Evolutionary conservation across 64 coral and sea anemone genomes (phyloP).

Genomic region (Catalaphyllia jardinei): DNA sequence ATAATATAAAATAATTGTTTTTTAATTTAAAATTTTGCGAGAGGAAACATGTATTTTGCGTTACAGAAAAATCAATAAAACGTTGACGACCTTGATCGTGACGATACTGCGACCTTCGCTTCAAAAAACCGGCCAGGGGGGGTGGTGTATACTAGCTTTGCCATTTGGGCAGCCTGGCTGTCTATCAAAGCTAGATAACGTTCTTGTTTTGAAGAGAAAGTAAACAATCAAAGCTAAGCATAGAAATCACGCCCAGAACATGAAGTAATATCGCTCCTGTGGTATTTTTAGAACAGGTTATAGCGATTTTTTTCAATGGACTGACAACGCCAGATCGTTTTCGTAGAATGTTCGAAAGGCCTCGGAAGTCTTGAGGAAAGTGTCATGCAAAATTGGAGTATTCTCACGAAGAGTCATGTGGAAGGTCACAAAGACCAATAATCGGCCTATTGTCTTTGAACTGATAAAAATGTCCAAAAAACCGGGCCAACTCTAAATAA

Average conservation of each 20-base stretch:
- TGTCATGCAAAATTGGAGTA: no score
- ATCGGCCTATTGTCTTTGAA: no score
- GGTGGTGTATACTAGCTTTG: not conserved
- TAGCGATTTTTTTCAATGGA: no score
- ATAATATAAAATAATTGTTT: not conserved
- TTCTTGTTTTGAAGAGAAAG: not conserved
- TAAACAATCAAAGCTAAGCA: not conserved
- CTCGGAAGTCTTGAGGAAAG: no score
- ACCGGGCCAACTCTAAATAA: no score
- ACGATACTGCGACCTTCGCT: not conserved
- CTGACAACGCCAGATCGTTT: no score
- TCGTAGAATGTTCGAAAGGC: no score
- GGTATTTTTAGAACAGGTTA: no score
- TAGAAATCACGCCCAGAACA: not conserved
- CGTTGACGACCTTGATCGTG: not conserved
- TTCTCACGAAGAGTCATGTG: no score
- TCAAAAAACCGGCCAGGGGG: not conserved
- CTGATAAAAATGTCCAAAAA: no score
- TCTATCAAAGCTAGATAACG: not conserved
- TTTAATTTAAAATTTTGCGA: not conserved
- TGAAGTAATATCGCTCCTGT: not conserved
- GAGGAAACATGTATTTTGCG: not conserved
- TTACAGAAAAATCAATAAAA: not conserved
- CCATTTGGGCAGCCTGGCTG: not conserved
- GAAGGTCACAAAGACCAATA: no score